phyloP scores from a whole-genome alignment of 2,113 vertebrate genomes.

The Chlorodrepanis virens region DNA sequence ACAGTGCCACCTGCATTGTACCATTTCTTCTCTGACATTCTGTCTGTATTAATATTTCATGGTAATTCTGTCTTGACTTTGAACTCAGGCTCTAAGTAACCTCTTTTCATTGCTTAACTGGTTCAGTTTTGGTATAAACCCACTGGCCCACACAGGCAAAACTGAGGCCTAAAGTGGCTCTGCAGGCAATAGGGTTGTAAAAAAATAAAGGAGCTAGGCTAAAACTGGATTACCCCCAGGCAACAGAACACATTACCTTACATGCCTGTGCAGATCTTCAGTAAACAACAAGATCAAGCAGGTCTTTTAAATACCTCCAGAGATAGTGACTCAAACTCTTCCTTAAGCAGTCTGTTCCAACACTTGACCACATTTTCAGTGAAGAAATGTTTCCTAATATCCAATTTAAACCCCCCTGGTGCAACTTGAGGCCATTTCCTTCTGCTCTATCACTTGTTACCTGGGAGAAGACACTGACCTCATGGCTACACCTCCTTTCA shows the following conservation, averaged over 20 bases:
- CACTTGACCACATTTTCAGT: neutral
- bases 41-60: neutral
- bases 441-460: neutral
- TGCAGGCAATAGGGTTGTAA: neutral
- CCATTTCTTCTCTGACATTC: neutral
- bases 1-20: neutral
- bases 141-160: neutral
- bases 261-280: neutral
- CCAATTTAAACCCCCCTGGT: neutral
- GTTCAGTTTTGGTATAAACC: neutral
- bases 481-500: neutral
- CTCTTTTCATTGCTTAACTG: neutral
- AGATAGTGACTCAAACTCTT: neutral
- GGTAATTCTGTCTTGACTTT: neutral
- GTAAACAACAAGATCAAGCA: neutral
- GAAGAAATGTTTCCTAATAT: neutral
- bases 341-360: neutral
- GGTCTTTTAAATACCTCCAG: neutral
- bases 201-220: neutral
- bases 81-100: neutral
- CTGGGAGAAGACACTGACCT: neutral
- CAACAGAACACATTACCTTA: neutral
- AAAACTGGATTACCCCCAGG: neutral
- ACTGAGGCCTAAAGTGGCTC: neutral
- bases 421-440: neutral